Evolutionary conservation across 2,888 invertebrate species (phyloP).

Genomic region (Rhorus exstirpatorius): DNA sequence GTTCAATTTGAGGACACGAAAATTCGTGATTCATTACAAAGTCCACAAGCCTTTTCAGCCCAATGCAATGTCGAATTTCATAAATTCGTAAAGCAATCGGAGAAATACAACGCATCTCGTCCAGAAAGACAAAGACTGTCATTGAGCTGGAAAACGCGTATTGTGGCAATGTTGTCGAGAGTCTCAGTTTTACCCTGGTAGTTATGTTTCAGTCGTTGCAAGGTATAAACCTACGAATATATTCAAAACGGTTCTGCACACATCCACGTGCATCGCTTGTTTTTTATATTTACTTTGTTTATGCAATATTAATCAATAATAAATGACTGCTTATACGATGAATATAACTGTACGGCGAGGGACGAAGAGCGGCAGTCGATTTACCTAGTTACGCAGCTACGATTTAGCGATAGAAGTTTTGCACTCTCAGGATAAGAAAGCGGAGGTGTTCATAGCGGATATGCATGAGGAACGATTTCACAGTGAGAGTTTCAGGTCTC

Average conservation of each 20-base stretch:
- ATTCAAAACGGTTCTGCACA: conserved; percentile 6
- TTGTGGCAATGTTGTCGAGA: background rate
- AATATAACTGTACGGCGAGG: background rate
- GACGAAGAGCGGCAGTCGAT: background rate
- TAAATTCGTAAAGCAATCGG: background rate
- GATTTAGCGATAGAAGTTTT: conserved; percentile 44
- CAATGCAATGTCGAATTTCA: conserved; percentile 10
- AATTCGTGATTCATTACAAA: background rate
- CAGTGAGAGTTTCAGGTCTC: conserved; percentile 54
- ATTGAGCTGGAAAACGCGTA: background rate
- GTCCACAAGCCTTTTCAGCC: background rate
- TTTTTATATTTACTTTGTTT: background rate
- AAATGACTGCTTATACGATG: conserved; percentile 18
- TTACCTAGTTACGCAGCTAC: conserved; percentile 1
- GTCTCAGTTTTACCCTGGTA: conserved; percentile 1
- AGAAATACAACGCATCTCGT: background rate
- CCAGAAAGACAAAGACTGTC: background rate
- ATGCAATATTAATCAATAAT: background rate
- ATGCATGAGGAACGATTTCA: conserved; percentile 38
- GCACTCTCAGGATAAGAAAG: conserved; percentile 9
- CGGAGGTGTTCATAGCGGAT: background rate
- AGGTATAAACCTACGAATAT: background rate
- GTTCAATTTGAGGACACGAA: conserved; percentile 57
- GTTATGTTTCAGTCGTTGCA: background rate
- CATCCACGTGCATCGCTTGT: background rate